A percentile compares a stretch with the other conserved stretches of the same genome.
Conservation (phyloP, 2,113 vertebrate species). For the Eptesicus fuscus region DNA sequence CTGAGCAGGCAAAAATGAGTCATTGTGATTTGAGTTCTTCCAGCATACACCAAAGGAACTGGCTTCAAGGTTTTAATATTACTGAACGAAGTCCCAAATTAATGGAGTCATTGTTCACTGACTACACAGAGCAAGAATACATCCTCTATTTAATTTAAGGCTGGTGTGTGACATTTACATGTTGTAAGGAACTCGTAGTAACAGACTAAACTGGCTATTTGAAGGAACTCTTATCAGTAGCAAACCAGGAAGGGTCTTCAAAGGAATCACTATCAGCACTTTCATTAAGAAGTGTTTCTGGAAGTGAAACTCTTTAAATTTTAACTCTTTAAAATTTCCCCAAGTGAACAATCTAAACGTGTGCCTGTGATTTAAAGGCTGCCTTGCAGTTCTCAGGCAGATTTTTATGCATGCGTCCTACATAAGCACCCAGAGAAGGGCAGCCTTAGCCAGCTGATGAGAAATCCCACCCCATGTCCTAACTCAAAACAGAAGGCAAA, state of each 20-base stretch:
- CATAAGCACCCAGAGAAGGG: not conserved
- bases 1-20: not conserved
- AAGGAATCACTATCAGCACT: not conserved
- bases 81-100: not conserved
- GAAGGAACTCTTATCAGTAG: not conserved
- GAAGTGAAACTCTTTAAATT: not conserved
- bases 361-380: not conserved
- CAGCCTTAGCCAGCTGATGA: not conserved
- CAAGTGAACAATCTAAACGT: not conserved
- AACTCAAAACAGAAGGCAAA: not conserved
- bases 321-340: not conserved
- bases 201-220: not conserved
- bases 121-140: not conserved
- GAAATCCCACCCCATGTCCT: not conserved
- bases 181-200: not conserved
- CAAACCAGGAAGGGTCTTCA: not conserved
- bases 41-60: not conserved
- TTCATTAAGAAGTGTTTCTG: slow-evolving; percentile 36
- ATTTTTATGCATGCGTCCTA: fast-evolving
- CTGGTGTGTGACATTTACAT: not conserved
- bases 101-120: not conserved
- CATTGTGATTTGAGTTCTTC: not conserved
- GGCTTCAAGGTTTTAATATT: not conserved
- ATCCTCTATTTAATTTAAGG: not conserved
- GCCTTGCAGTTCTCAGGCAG: not conserved